Evolutionary conservation across 2,888 invertebrate genomes (phyloP).

Genomic region (Drepana falcataria): DNA sequence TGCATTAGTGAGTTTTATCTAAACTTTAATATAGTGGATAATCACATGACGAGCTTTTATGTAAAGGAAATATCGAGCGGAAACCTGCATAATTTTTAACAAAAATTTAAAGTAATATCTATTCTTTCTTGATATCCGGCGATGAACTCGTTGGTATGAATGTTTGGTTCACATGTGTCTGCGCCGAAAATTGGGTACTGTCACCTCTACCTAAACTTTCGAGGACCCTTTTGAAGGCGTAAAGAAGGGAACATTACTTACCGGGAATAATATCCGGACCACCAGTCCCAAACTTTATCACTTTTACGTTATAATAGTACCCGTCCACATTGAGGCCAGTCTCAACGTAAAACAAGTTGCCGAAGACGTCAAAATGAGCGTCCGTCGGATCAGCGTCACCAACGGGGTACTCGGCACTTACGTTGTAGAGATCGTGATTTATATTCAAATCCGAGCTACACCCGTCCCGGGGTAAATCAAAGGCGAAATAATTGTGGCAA

Average conservation of each 20-base stretch:
- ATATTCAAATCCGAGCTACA: constrained; percentile 50
- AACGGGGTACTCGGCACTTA: constrained; percentile 37
- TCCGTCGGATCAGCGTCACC: constrained; percentile 50
- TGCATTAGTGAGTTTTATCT: no score
- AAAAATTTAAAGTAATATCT: no score
- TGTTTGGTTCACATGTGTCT: no score
- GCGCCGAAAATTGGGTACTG: no score
- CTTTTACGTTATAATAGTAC: constrained; percentile 45
- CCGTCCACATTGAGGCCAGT: constrained; percentile 38
- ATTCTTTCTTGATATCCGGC: no score
- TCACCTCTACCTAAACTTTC: no score
- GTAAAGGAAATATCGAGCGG: no score
- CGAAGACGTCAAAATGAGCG: constrained; percentile 53
- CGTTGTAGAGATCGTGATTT: constrained; percentile 45
- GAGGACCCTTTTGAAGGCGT: neutral
- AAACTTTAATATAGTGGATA: no score
- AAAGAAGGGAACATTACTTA: constrained; percentile 21
- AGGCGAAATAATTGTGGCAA: constrained; percentile 28
- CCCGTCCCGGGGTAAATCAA: constrained; percentile 44
- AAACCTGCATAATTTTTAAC: no score
- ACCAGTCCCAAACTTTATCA: constrained; percentile 39
- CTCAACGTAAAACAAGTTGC: constrained; percentile 59
- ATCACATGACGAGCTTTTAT: no score
- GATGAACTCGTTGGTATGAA: no score
- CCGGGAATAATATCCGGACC: constrained; percentile 42